phyloP scores from a whole-genome alignment of 64 coral and sea anemone genomes.

The Exaiptasia diaphana region DNA sequence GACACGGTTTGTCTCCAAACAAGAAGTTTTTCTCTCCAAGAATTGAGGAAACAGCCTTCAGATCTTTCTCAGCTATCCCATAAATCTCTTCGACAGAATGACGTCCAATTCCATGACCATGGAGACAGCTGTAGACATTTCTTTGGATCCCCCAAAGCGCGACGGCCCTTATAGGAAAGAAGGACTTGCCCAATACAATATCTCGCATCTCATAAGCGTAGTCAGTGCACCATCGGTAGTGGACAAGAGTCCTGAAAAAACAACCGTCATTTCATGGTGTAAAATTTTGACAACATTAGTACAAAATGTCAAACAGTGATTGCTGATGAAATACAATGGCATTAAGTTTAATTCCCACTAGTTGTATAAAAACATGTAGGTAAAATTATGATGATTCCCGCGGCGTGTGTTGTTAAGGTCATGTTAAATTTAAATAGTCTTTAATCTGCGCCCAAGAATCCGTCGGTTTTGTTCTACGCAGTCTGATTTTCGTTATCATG shows the following conservation, averaged over 20 bases:
- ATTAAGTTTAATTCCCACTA: too few relatives aligned
- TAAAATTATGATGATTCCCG: too few relatives aligned
- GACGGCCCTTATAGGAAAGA: background rate
- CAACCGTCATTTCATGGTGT: too few relatives aligned
- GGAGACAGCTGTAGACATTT: background rate
- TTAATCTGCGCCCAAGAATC: too few relatives aligned
- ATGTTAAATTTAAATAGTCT: too few relatives aligned
- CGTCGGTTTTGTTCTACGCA: too few relatives aligned
- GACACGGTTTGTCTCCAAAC: conserved; percentile 53
- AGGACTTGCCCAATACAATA: background rate
- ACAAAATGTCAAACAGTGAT: too few relatives aligned
- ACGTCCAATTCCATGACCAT: conserved; percentile 35
- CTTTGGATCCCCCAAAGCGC: background rate
- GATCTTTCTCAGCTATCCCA: conserved; percentile 31
- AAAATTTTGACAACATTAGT: too few relatives aligned
- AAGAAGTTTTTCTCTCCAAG: conserved; percentile 34
- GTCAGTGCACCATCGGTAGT: background rate
- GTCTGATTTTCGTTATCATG: too few relatives aligned
- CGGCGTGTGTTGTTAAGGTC: too few relatives aligned
- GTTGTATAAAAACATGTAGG: too few relatives aligned
- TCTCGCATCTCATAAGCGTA: background rate
- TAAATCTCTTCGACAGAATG: conserved; percentile 29
- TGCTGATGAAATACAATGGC: too few relatives aligned
- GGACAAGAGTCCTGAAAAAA: background rate
- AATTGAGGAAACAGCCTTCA: conserved; percentile 20